Evolutionary conservation across 2,797 vertebrate genomes (phyloP).

Genomic region (Menidia menidia): DNA sequence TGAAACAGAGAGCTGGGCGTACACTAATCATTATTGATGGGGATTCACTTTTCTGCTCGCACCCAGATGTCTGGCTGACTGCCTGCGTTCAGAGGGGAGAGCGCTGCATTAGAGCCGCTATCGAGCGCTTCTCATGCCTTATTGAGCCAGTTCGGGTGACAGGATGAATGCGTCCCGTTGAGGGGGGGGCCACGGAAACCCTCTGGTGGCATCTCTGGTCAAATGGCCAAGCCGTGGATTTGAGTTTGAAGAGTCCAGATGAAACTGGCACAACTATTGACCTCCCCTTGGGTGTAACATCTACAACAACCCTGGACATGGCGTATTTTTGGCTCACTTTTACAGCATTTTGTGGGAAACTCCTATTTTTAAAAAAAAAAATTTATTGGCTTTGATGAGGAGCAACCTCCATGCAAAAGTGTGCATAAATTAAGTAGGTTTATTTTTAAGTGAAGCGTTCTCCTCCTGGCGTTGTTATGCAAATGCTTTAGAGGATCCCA

Average conservation of each 20-base stretch:
- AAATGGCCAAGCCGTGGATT: slow-evolving; percentile 53
- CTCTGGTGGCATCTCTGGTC: slow-evolving; percentile 27
- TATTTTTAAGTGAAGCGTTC: slow-evolving; percentile 49
- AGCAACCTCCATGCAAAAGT: slow-evolving; percentile 16
- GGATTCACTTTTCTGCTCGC: slow-evolving; percentile 72
- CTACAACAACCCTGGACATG: slow-evolving; percentile 38
- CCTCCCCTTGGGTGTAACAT: slow-evolving; percentile 29
- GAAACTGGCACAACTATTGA: slow-evolving; percentile 46
- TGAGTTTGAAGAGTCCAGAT: slow-evolving; percentile 44
- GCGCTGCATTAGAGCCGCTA: slow-evolving; percentile 29
- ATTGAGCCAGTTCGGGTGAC: slow-evolving; percentile 61
- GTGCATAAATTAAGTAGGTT: slow-evolving; percentile 59
- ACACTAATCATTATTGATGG: slow-evolving; percentile 78
- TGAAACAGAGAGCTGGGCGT: slow-evolving; percentile 55
- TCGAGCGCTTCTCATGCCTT: slow-evolving; percentile 52
- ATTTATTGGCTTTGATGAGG: slow-evolving; percentile 6
- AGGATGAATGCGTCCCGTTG: slow-evolving; percentile 29
- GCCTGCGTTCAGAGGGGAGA: slow-evolving; percentile 43
- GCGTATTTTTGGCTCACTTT: slow-evolving; percentile 37
- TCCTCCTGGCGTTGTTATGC: slow-evolving; percentile 52
- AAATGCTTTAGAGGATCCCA: slow-evolving; percentile 52
- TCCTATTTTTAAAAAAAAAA: no score
- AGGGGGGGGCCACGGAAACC: slow-evolving; percentile 31
- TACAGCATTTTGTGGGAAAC: slow-evolving; percentile 34
- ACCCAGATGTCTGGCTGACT: slow-evolving; percentile 55